A percentile compares a stretch with the other conserved stretches of the same genome.
These are phyloP conservation scores for Astur gentilis DNA, from an alignment of 2,113 vertebrate species.

Conservation along the genomic window DNA sequence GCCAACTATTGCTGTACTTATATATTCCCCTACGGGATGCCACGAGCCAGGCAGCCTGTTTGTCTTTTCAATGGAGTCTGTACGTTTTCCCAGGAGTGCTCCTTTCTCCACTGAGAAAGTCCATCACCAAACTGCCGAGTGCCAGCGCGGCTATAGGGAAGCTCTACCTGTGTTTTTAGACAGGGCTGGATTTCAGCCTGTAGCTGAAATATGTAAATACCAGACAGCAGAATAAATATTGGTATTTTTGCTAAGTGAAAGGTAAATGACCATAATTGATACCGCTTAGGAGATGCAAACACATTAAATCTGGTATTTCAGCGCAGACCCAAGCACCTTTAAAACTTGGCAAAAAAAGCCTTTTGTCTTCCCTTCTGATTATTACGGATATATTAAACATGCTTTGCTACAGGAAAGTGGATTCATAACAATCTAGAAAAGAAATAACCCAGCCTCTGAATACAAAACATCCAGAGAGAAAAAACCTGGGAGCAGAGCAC, in stretches of 20 bases:
- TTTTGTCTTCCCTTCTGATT: not conserved
- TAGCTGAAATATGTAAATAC: not conserved
- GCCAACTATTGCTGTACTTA: not conserved
- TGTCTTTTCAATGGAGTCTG: not conserved
- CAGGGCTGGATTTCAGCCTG: not conserved
- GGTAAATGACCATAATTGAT: slow-evolving; percentile 29
- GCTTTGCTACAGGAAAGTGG: not conserved
- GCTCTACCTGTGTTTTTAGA: not conserved
- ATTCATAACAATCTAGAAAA: not conserved
- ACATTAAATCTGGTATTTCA: slow-evolving; percentile 33
- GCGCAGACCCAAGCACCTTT: not conserved
- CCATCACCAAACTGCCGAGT: not conserved
- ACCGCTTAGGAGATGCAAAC: not conserved
- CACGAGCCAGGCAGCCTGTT: not conserved
- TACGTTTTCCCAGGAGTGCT: not conserved
- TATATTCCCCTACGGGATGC: not conserved
- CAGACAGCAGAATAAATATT: slow-evolving; percentile 8
- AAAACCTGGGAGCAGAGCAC: accelerated
- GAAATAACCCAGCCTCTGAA: not conserved
- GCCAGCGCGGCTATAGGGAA: not conserved
- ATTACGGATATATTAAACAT: not conserved
- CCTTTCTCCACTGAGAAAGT: not conserved
- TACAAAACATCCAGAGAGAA: not conserved
- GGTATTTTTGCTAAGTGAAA: slow-evolving; percentile 11
- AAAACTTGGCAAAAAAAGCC: not conserved